phyloP scores from a whole-genome alignment of 2,797 vertebrate genomes.

The Lophius americanus region DNA sequence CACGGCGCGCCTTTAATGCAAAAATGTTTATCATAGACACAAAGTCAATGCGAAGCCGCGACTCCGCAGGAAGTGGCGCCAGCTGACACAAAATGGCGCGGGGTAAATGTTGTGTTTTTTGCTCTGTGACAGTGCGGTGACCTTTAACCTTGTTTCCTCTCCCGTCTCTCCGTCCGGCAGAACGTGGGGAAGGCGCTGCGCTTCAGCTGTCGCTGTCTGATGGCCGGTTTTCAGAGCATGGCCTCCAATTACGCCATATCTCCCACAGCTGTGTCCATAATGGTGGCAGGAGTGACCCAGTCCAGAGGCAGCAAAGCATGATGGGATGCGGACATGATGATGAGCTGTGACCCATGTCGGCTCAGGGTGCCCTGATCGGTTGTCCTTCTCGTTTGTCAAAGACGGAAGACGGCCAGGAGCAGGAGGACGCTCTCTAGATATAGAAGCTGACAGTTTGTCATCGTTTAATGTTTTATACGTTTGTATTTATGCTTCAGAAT shows the following conservation, averaged over 20 bases:
- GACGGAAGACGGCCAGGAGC: background rate
- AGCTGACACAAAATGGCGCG: no score
- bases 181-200: slow-evolving; percentile 87
- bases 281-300: slow-evolving; percentile 67
- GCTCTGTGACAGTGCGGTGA: background rate
- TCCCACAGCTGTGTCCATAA: slow-evolving; percentile 67
- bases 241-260: slow-evolving; percentile 80
- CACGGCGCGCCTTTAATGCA: no score
- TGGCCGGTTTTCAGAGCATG: slow-evolving; percentile 87
- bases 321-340: slow-evolving; percentile 24
- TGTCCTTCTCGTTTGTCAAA: no score
- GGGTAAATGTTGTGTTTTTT: no score
- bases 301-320: slow-evolving; percentile 32
- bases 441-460: background rate
- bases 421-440: background rate
- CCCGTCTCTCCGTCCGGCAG: slow-evolving; percentile 63
- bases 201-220: slow-evolving; percentile 86
- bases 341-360: no score
- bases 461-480: background rate
- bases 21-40: no score
- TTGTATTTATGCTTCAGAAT: background rate
- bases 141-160: background rate
- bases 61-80: no score
- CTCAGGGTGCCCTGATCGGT: no score
- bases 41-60: no score